phyloP scores from a whole-genome alignment of 2,113 vertebrate species.

The Pterophyllum scalare region DNA sequence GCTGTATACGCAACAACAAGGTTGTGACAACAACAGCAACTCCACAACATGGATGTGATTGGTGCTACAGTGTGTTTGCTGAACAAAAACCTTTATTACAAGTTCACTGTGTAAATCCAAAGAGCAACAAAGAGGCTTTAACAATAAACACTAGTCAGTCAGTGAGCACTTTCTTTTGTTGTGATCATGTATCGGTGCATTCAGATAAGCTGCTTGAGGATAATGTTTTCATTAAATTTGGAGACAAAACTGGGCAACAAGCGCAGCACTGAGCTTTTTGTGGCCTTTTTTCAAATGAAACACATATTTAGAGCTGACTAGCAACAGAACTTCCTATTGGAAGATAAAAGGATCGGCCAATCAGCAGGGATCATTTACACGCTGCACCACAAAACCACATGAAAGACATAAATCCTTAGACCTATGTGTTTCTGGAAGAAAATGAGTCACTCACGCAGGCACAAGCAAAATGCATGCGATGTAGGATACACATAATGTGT shows the following conservation, averaged over 20 bases:
- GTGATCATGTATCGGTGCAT: background rate
- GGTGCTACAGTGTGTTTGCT: conserved; percentile 51
- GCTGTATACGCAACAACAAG: conserved; percentile 44
- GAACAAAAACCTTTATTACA: conserved; percentile 24
- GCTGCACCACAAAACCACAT: conserved; percentile 46
- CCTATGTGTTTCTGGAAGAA: conserved; percentile 4
- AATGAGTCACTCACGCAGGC: background rate
- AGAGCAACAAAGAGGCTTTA: conserved; percentile 25
- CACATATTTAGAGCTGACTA: conserved; percentile 44
- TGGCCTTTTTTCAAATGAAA: conserved; percentile 61
- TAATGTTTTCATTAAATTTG: conserved; percentile 5
- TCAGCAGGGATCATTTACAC: conserved; percentile 50
- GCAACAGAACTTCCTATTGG: conserved; percentile 55
- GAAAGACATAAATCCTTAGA: conserved; percentile 41
- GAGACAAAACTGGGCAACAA: background rate
- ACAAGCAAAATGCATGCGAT: background rate
- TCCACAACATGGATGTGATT: conserved; percentile 24
- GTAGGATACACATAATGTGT: background rate
- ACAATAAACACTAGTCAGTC: conserved; percentile 61
- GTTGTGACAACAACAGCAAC: conserved; percentile 14
- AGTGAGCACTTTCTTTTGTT: conserved; percentile 30
- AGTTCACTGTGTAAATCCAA: conserved; percentile 53
- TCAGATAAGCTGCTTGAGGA: background rate
- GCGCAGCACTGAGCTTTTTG: conserved; percentile 16
- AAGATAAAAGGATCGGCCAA: conserved; percentile 62